These are phyloP conservation scores for Gallirallus australis DNA, from an alignment of 2,797 vertebrate species.

Conservation along the genomic window DNA sequence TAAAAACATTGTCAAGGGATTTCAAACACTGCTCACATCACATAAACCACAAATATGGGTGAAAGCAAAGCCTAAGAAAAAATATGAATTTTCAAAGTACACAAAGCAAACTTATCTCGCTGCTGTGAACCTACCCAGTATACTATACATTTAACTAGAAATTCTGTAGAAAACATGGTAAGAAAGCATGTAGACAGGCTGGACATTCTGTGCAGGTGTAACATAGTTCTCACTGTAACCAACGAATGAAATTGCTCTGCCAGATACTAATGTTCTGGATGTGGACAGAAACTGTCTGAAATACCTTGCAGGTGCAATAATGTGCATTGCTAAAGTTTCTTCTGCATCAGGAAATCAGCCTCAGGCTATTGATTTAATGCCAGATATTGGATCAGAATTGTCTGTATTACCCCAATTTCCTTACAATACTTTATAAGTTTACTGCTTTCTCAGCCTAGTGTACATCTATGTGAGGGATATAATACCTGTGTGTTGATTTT, in stretches of 20 bases:
- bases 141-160: background rate
- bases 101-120: fast-evolving
- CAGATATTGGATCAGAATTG: background rate
- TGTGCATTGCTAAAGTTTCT: background rate
- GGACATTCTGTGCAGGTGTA: background rate
- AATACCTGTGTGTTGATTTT: background rate
- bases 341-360: background rate
- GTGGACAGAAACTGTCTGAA: background rate
- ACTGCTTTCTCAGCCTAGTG: background rate
- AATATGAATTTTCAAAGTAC: background rate
- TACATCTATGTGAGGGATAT: background rate
- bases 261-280: background rate
- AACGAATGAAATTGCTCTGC: background rate
- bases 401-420: background rate
- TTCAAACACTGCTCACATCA: background rate
- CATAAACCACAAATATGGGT: background rate
- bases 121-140: background rate
- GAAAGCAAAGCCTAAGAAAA: background rate
- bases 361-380: background rate
- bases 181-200: background rate
- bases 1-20: background rate
- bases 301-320: background rate
- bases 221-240: background rate
- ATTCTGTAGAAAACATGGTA: background rate
- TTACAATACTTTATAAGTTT: background rate